Percentiles rank a stretch among this genome's conserved stretches.
phyloP scores from a whole-genome alignment of 23 tunicate genomes.

The Halocynthia roretzi region DNA sequence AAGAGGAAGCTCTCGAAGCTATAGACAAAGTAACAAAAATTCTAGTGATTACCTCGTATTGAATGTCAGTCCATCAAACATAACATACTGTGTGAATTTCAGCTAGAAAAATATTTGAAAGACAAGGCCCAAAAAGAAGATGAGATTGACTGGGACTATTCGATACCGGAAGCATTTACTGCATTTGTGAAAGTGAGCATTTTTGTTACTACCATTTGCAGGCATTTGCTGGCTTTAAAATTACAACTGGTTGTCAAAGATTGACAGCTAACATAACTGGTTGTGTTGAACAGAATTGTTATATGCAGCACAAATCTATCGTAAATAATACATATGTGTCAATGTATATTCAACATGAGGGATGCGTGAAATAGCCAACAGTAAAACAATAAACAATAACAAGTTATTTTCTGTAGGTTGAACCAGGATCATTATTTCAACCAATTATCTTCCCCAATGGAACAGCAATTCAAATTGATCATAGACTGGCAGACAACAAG shows the following conservation, averaged over 20 bases:
- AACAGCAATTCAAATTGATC: slow-evolving; percentile 29
- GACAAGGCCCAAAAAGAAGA: slow-evolving; percentile 17
- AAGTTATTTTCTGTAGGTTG: slow-evolving; percentile 7
- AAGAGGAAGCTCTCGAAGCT: slow-evolving; percentile 1
- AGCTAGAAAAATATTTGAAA: slow-evolving; percentile 24
- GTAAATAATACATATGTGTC: too few relatives aligned
- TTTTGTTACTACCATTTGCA: background rate
- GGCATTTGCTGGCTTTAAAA: background rate
- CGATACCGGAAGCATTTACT: slow-evolving; percentile 3
- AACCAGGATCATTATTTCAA: slow-evolving; percentile 24
- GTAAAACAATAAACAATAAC: background rate
- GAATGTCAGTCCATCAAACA: slow-evolving; percentile 1
- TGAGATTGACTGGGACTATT: slow-evolving; percentile 27
- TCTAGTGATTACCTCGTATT: background rate
- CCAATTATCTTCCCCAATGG: slow-evolving; percentile 34
- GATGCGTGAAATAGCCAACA: background rate
- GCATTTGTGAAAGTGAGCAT: slow-evolving; percentile 28
- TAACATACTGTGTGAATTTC: background rate
- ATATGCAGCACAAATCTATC: too few relatives aligned
- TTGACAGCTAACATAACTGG: background rate
- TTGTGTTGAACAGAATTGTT: too few relatives aligned
- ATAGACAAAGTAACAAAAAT: background rate
- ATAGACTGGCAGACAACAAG: slow-evolving; percentile 1
- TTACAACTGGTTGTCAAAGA: background rate
- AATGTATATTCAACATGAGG: background rate